Evolutionary conservation across 2,797 vertebrate species (phyloP).

Genomic region (Rhinichthys osculus): DNA sequence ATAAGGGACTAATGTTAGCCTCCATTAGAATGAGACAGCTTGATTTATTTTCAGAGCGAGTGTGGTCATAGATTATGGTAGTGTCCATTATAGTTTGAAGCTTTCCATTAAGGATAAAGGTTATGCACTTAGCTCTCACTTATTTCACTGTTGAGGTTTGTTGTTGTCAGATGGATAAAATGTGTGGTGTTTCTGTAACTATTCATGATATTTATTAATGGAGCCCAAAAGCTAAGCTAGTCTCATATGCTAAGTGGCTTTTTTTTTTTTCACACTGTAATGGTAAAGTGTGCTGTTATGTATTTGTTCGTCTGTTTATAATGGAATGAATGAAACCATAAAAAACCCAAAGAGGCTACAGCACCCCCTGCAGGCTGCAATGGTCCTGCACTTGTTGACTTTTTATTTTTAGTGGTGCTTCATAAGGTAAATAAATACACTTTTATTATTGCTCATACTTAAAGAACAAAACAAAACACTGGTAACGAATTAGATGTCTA

Average conservation of each 20-base stretch:
- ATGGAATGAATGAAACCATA: background rate
- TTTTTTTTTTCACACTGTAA: background rate
- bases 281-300: background rate
- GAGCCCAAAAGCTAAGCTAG: background rate
- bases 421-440: background rate
- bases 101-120: slow-evolving; percentile 29
- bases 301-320: background rate
- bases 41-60: background rate
- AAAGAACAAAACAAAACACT: too few species aligned
- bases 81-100: slow-evolving; percentile 14
- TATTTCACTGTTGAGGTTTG: background rate
- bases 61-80: background rate
- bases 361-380: background rate
- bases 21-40: slow-evolving; percentile 21
- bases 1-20: slow-evolving; percentile 28
- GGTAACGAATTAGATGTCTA: too few species aligned
- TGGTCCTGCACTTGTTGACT: background rate
- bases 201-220: background rate
- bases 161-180: background rate
- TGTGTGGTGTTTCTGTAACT: background rate
- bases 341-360: background rate
- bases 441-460: background rate
- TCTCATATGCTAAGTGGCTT: background rate
- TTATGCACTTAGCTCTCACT: slow-evolving; percentile 8
- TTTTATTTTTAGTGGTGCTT: background rate